Conservation (phyloP, 2,888 invertebrate genomes). For the Heliconius erato region DNA sequence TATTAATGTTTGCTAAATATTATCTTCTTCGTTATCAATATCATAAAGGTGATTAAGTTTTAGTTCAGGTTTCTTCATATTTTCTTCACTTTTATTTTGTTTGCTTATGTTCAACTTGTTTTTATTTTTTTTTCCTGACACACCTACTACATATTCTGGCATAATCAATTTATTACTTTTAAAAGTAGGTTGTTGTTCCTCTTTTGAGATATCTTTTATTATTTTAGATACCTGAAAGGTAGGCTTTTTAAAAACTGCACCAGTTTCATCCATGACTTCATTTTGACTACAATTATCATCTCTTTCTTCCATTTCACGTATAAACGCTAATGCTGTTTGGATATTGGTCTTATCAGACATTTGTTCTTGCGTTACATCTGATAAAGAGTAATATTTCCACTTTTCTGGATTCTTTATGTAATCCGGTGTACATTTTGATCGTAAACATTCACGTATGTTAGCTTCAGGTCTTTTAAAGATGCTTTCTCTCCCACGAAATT, state of each 20-base stretch:
- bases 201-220: conserved; percentile 62
- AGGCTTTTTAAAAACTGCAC: conserved; percentile 75
- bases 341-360: conserved; percentile 92
- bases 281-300: conserved; percentile 60
- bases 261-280: conserved; percentile 64
- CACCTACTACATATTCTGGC: conserved; percentile 94
- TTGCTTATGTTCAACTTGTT: conserved; percentile 53
- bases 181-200: conserved; percentile 79
- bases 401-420: conserved; percentile 91
- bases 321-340: conserved; percentile 91
- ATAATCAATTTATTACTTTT: conserved; percentile 90
- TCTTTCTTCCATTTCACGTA: conserved; percentile 88
- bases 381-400: conserved; percentile 92
- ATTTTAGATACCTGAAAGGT: conserved; percentile 72
- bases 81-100: conserved; percentile 47
- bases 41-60: conserved; percentile 82
- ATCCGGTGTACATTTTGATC: conserved; percentile 72
- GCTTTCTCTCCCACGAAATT: conserved; percentile 90
- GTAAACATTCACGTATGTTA: conserved; percentile 86
- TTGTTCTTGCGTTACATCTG: conserved; percentile 90
- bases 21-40: conserved; percentile 64
- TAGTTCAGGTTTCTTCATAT: conserved; percentile 66
- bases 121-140: conserved; percentile 74
- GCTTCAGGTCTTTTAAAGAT: conserved; percentile 91
- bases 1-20: conserved; percentile 25